These are phyloP conservation scores for Dastarcus helophoroides DNA, from an alignment of 2,888 invertebrate species.

Conservation along the genomic window DNA sequence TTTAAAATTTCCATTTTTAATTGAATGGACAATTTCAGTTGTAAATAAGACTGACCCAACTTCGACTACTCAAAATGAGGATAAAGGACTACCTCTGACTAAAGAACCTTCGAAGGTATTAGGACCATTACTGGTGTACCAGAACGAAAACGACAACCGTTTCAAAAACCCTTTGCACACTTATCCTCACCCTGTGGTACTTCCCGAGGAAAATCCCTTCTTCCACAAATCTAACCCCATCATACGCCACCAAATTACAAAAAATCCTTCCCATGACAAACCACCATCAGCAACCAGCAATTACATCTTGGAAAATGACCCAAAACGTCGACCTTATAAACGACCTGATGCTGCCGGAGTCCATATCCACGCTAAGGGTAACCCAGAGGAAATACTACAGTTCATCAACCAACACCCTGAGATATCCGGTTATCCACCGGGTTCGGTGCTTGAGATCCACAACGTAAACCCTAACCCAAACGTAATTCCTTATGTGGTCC, in stretches of 20 bases:
- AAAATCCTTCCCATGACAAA: constrained; percentile 6
- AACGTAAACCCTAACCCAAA: constrained; percentile 18
- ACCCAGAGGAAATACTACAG: constrained; percentile 32
- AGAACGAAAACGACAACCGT: constrained; percentile 20
- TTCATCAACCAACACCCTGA: constrained; percentile 36
- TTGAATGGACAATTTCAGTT: too few species aligned
- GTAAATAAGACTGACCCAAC: too few species aligned
- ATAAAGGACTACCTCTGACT: too few species aligned
- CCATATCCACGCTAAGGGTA: constrained; percentile 27
- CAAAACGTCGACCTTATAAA: background rate
- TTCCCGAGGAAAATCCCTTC: constrained; percentile 23
- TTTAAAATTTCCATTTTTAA: too few species aligned
- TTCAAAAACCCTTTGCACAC: constrained; percentile 1
- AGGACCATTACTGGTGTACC: constrained; percentile 32
- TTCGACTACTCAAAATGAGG: too few species aligned
- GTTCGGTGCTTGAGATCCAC: constrained; percentile 35
- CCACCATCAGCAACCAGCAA: constrained; percentile 6
- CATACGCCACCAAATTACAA: too few species aligned
- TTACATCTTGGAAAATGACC: background rate
- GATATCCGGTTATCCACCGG: constrained; percentile 33
- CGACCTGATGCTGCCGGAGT: constrained; percentile 13
- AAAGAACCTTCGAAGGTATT: constrained; percentile 30
- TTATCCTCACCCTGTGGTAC: background rate
- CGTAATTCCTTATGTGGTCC: background rate
- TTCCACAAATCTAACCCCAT: constrained; percentile 15